A percentile compares a stretch with the other conserved stretches of the same genome.
phyloP scores from a whole-genome alignment of 2,113 vertebrate genomes.

The Conger conger region DNA sequence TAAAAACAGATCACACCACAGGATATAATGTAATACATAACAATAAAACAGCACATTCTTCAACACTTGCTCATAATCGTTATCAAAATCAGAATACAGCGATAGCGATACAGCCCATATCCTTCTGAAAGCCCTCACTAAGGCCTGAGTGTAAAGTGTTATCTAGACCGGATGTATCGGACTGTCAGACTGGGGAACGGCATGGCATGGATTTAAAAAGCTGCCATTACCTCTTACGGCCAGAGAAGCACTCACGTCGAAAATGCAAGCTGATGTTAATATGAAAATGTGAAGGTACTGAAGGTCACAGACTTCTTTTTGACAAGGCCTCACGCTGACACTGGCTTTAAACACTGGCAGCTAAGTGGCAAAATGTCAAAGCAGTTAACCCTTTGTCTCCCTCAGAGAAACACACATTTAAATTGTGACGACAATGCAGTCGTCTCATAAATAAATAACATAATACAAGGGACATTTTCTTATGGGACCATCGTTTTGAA shows the following conservation, averaged over 20 bases:
- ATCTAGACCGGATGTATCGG: constrained; percentile 73
- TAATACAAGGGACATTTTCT: background rate
- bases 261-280: constrained; percentile 66
- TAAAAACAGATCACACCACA: too few relatives aligned
- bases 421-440: constrained; percentile 10
- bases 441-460: background rate
- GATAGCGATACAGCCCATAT: background rate
- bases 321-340: constrained; percentile 40
- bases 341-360: constrained; percentile 37
- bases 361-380: constrained; percentile 47
- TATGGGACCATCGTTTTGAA: background rate
- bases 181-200: constrained; percentile 66
- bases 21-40: too few relatives aligned
- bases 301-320: constrained; percentile 59
- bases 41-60: too few relatives aligned
- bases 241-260: constrained; percentile 56
- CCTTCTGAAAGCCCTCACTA: constrained; percentile 67
- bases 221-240: constrained; percentile 70
- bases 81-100: background rate
- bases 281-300: constrained; percentile 65
- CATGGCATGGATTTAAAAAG: constrained; percentile 64
- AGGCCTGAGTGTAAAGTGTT: constrained; percentile 70
- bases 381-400: constrained; percentile 42
- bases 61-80: too few relatives aligned
- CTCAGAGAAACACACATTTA: constrained; percentile 23